phyloP scores from a whole-genome alignment of 1,140 invertebrate species.

The Maconellicoccus hirsutus region DNA sequence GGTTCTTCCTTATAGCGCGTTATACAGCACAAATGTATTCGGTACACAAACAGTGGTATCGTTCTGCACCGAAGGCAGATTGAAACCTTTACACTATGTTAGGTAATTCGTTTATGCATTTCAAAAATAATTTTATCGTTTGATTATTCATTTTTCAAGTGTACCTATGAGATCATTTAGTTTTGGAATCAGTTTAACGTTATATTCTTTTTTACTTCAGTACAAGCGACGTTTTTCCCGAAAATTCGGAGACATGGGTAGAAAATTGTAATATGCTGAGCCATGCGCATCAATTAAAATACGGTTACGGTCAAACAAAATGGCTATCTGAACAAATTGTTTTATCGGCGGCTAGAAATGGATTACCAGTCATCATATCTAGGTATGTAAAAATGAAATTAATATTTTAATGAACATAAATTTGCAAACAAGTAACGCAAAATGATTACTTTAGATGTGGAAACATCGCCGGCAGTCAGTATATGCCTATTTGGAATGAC shows the following conservation, averaged over 20 bases:
- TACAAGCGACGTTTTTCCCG: constrained; percentile 41
- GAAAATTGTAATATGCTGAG: constrained; percentile 36
- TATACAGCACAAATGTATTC: constrained; percentile 40
- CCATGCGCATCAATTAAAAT: constrained; percentile 33
- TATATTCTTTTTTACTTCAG: constrained; percentile 30
- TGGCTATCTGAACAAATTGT: constrained; percentile 43
- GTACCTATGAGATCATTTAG: not conserved
- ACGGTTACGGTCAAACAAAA: constrained; percentile 42
- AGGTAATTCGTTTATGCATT: constrained; percentile 28
- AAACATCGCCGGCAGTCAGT: constrained; percentile 36
- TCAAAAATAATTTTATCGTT: not conserved
- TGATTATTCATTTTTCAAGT: not conserved
- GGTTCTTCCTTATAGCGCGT: constrained; percentile 40
- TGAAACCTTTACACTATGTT: constrained; percentile 41
- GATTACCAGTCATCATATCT: constrained; percentile 40
- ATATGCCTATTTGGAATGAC: constrained; percentile 38
- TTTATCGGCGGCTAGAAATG: constrained; percentile 34
- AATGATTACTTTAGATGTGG: constrained; percentile 34
- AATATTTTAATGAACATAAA: not conserved
- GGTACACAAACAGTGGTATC: constrained; percentile 40
- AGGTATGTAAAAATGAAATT: constrained; percentile 28
- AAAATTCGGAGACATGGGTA: constrained; percentile 32
- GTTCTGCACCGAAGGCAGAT: constrained; percentile 40
- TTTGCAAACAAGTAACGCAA: not conserved
- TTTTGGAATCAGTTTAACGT: not conserved